These are phyloP conservation scores for Chirona hameri DNA, from an alignment of 2,888 invertebrate genomes.

Conservation along the genomic window DNA sequence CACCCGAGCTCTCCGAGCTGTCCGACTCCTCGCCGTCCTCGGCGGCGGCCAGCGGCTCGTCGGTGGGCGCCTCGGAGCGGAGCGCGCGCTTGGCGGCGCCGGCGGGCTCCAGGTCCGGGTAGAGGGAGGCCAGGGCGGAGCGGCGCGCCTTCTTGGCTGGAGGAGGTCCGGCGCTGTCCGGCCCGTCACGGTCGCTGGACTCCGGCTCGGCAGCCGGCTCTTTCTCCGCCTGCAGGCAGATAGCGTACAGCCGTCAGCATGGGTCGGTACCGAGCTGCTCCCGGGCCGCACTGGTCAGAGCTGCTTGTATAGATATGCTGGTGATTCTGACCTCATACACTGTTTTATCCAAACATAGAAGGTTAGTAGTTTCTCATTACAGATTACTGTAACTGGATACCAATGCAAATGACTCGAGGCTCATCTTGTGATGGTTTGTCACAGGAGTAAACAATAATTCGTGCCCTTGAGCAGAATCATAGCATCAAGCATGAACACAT, in stretches of 20 bases:
- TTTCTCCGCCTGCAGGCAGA: constrained; percentile 27
- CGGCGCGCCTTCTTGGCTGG: constrained; percentile 10
- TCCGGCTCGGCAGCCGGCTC: constrained; percentile 34
- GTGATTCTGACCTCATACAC: no score
- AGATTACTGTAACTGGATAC: no score
- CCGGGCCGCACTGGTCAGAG: no score
- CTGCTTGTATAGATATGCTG: no score
- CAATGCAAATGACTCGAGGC: no score
- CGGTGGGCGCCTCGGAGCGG: not conserved
- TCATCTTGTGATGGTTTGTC: no score
- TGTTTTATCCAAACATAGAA: no score
- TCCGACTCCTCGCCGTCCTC: constrained; percentile 68
- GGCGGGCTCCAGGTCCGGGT: constrained; percentile 4
- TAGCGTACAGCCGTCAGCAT: no score
- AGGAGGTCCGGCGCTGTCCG: constrained; percentile 12
- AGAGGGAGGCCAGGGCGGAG: constrained; percentile 2
- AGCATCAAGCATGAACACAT: no score
- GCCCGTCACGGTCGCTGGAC: constrained; percentile 31
- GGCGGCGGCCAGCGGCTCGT: constrained; percentile 33
- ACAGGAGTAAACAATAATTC: not conserved
- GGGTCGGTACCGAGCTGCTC: no score
- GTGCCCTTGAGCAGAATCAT: no score
- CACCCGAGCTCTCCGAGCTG: constrained; percentile 68
- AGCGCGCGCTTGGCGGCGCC: not conserved
- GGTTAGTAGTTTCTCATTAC: no score